Conservation (phyloP, 2,797 vertebrate species). For the Sebastes nivosus region DNA sequence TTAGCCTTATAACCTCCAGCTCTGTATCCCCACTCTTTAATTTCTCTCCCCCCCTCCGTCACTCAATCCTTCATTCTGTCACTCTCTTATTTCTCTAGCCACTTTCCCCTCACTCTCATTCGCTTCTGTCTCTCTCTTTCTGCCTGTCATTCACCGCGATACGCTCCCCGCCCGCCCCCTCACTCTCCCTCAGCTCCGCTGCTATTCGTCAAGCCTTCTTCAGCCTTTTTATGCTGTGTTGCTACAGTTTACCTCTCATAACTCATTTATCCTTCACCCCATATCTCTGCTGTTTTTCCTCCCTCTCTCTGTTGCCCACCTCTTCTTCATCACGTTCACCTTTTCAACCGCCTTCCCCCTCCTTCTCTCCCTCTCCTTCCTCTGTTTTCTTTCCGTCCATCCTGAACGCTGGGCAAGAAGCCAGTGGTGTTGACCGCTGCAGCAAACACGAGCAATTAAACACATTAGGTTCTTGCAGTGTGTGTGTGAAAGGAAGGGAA, state of each 20-base stretch:
- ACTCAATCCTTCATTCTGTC: slow-evolving; percentile 40
- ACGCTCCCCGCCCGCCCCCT: slow-evolving; percentile 11
- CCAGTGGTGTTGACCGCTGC: neutral
- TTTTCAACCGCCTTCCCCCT: neutral
- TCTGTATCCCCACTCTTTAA: neutral
- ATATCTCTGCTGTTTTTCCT: neutral
- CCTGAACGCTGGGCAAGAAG: neutral
- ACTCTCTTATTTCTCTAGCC: slow-evolving; percentile 45
- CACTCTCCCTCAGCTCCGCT: slow-evolving; percentile 23
- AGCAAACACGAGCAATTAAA: slow-evolving; percentile 61
- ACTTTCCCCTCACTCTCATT: slow-evolving; percentile 18
- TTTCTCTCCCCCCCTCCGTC: neutral
- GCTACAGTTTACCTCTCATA: slow-evolving; percentile 20
- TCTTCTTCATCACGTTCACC: neutral
- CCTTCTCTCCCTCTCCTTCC: neutral
- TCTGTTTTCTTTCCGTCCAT: no score
- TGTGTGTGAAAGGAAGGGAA: neutral
- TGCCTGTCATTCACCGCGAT: slow-evolving; percentile 34
- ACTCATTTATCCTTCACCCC: slow-evolving; percentile 18
- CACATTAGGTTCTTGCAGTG: slow-evolving; percentile 14
- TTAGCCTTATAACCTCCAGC: slow-evolving; percentile 20
- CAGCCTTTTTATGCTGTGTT: slow-evolving; percentile 18
- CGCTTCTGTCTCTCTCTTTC: slow-evolving; percentile 20
- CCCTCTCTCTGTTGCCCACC: neutral
- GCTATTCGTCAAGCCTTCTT: slow-evolving; percentile 19